Evolutionary conservation across 2,113 vertebrate genomes (phyloP).

Genomic region (Chlamydotis undulata): DNA sequence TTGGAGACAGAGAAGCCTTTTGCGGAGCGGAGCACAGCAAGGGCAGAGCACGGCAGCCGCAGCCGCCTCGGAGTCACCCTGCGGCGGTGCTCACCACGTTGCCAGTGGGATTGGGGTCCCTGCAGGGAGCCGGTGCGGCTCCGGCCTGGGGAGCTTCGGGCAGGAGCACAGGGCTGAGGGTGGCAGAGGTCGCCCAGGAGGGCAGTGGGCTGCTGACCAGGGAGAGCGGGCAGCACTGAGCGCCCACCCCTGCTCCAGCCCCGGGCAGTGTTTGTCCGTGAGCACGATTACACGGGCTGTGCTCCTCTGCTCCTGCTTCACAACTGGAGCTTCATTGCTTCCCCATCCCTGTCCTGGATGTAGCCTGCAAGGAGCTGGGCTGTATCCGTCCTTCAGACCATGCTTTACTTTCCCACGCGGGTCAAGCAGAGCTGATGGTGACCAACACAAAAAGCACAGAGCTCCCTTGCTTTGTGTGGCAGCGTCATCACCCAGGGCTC

Average conservation of each 20-base stretch:
- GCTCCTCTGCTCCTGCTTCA: not conserved
- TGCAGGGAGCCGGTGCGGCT: rapidly evolving
- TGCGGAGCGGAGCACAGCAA: rapidly evolving
- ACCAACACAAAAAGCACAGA: rapidly evolving
- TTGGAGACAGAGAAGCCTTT: not conserved
- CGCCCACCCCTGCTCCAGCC: not conserved
- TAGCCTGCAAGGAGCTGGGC: not conserved
- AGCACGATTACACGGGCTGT: not conserved
- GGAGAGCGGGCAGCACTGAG: not conserved
- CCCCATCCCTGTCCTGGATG: not conserved
- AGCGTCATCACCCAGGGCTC: rapidly evolving
- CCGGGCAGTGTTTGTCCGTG: not conserved
- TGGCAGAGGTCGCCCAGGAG: not conserved
- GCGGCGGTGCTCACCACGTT: rapidly evolving
- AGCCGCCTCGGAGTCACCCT: rapidly evolving
- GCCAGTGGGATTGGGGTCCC: rapidly evolving
- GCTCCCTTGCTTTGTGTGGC: not conserved
- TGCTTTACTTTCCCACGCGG: not conserved
- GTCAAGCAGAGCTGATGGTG: not conserved
- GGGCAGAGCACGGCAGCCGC: not conserved
- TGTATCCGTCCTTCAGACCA: not conserved
- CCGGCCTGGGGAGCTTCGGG: not conserved
- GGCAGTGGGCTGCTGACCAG: not conserved
- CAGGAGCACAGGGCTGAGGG: not conserved
- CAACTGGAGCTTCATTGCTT: not conserved